These are phyloP conservation scores for Pelobates fuscus DNA, from an alignment of 2,113 vertebrate genomes.

Conservation along the genomic window DNA sequence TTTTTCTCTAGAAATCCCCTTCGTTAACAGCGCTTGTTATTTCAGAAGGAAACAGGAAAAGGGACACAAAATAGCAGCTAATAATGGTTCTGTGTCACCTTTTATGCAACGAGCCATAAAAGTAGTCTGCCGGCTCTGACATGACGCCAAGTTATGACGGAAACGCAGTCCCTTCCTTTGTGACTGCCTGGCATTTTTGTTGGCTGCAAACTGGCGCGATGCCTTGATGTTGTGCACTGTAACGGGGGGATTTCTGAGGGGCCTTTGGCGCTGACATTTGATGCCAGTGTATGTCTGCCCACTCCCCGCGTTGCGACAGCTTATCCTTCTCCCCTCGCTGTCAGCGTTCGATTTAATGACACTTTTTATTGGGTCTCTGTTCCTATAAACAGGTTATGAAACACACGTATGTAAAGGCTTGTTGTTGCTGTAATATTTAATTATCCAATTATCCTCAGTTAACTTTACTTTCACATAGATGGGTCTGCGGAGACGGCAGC, in stretches of 20 bases:
- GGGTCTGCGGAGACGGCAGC: no score
- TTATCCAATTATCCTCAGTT: background rate
- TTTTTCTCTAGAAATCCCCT: conserved; percentile 18
- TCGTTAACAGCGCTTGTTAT: background rate
- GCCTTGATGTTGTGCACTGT: background rate
- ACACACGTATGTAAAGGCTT: background rate
- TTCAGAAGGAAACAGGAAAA: conserved; percentile 22
- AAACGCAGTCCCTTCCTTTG: background rate
- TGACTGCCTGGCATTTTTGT: background rate
- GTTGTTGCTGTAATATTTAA: background rate
- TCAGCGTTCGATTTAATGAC: no score
- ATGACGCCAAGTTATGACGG: background rate
- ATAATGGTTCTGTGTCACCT: background rate
- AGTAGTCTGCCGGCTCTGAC: background rate
- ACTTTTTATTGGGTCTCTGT: background rate
- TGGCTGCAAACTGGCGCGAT: background rate
- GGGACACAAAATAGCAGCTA: background rate
- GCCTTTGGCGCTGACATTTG: no score
- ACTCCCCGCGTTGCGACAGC: background rate
- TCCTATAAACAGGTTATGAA: background rate
- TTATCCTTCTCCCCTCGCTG: no score
- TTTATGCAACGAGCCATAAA: background rate
- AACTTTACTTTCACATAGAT: no score
- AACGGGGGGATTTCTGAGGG: background rate
- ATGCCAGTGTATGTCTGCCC: no score